Conservation (phyloP, 1,140 invertebrate species). For the Drosophila yakuba region DNA sequence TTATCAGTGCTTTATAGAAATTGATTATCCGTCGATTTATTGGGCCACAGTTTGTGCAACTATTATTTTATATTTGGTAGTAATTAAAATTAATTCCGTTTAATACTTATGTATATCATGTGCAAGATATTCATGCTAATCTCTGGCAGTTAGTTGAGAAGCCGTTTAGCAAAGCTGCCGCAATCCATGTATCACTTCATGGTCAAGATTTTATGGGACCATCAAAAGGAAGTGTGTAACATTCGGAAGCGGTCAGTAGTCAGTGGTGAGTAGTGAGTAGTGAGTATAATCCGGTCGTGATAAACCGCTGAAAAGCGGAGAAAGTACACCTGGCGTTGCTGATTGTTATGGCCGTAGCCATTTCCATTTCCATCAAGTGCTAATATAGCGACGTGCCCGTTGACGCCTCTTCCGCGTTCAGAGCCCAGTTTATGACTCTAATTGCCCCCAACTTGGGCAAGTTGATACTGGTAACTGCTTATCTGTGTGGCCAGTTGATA, state of each 20-base stretch:
- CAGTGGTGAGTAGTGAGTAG: neutral
- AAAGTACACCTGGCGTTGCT: slow-evolving; percentile 42
- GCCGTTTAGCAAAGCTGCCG: neutral
- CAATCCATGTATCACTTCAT: slow-evolving; percentile 1
- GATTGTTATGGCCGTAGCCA: slow-evolving; percentile 46
- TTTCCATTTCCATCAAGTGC: slow-evolving; percentile 38
- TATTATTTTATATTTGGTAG: no score
- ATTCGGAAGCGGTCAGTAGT: slow-evolving; percentile 24
- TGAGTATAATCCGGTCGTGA: slow-evolving; percentile 8
- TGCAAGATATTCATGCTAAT: neutral
- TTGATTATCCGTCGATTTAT: no score
- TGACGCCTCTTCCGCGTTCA: slow-evolving; percentile 79
- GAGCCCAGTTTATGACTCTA: slow-evolving; percentile 76
- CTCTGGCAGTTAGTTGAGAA: neutral
- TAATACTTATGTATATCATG: no score
- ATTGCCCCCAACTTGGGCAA: slow-evolving; percentile 69
- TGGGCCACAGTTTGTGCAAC: no score
- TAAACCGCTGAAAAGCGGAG: slow-evolving; percentile 21
- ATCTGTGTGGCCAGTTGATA: slow-evolving; percentile 81
- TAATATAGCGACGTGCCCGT: slow-evolving; percentile 54
- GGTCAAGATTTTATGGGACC: slow-evolving; percentile 10
- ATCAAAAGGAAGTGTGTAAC: neutral
- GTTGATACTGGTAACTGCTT: slow-evolving; percentile 76
- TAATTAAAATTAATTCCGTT: no score
- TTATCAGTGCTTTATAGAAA: no score